Conservation (phyloP, 2,888 invertebrate species). For the Lasioglossum zephyrum region DNA sequence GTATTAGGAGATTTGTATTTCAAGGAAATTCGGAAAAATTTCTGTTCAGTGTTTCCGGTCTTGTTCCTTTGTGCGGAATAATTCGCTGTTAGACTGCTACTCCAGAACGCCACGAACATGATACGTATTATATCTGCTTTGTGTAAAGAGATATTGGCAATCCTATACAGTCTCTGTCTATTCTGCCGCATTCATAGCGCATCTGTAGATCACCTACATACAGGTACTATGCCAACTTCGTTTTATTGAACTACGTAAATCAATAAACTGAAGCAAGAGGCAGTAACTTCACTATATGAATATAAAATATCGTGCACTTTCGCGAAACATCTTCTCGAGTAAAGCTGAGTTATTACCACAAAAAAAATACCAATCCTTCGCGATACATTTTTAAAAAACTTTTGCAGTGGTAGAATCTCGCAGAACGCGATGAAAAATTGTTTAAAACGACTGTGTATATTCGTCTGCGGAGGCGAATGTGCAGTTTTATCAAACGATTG, state of each 20-base stretch:
- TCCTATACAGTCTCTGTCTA: neutral
- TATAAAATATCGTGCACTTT: neutral
- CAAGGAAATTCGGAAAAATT: neutral
- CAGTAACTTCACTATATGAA: neutral
- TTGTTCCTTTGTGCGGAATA: neutral
- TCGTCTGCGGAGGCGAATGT: neutral
- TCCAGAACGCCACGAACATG: neutral
- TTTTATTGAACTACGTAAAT: neutral
- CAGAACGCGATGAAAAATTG: neutral
- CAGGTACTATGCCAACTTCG: neutral
- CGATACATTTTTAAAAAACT: neutral
- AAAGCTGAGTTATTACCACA: neutral
- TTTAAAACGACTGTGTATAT: neutral
- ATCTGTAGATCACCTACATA: constrained; percentile 5
- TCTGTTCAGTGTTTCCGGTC: neutral
- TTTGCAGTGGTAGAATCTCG: neutral
- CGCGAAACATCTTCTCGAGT: neutral
- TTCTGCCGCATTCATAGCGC: neutral
- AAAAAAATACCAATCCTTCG: neutral
- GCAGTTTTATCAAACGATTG: neutral
- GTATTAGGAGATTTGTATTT: neutral
- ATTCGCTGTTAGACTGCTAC: neutral
- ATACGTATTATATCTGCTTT: constrained; percentile 2
- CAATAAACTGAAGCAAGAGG: constrained; percentile 3
- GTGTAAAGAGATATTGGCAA: neutral